Conservation (phyloP, 2,888 invertebrate genomes). For the Trachelus iudaicus region DNA sequence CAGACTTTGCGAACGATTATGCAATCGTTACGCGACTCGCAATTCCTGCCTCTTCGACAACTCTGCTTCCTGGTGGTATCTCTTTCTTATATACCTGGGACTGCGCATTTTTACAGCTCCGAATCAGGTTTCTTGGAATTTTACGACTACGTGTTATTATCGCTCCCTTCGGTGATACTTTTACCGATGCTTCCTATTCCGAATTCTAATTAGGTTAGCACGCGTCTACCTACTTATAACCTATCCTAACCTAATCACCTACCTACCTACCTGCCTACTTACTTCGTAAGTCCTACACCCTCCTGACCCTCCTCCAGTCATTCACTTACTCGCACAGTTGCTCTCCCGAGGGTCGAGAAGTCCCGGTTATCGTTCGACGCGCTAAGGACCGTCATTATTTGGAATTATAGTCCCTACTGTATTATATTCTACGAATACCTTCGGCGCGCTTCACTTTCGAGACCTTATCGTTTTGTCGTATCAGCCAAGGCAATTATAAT, state of each 20-base stretch:
- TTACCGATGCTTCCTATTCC: background rate
- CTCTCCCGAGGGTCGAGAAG: background rate
- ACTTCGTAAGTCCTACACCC: background rate
- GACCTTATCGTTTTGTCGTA: background rate
- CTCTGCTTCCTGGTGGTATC: background rate
- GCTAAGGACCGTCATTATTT: background rate
- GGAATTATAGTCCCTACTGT: background rate
- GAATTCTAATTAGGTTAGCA: background rate
- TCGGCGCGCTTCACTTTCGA: background rate
- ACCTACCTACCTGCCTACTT: too few relatives aligned
- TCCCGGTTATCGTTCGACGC: background rate
- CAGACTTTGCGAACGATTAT: background rate
- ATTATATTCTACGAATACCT: background rate
- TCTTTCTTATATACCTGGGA: background rate
- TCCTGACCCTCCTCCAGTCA: background rate
- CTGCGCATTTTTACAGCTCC: background rate
- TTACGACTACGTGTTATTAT: too few relatives aligned
- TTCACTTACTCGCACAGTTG: background rate
- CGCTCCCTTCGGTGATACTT: background rate
- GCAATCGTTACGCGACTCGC: background rate
- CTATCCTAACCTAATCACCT: too few relatives aligned
- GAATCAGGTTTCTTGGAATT: background rate
- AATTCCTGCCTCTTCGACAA: background rate
- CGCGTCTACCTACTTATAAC: background rate
- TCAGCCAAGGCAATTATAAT: background rate